Evolutionary conservation across 2,113 vertebrate species (phyloP).

Genomic region (Hyperopisus bebe): DNA sequence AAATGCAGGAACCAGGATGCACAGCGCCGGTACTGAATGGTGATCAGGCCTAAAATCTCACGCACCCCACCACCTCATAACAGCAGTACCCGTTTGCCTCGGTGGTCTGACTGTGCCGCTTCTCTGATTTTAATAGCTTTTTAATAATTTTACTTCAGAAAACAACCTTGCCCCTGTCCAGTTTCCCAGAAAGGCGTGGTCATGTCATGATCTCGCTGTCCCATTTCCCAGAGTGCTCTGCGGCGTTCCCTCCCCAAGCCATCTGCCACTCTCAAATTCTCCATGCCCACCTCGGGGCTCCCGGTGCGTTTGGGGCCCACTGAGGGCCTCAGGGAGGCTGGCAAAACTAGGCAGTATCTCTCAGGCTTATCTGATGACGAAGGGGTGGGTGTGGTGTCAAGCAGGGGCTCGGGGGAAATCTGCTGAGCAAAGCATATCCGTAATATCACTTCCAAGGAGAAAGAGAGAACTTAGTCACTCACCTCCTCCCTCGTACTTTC

Average conservation of each 20-base stretch:
- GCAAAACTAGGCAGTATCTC: constrained; percentile 67
- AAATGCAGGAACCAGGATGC: neutral
- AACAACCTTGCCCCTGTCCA: neutral
- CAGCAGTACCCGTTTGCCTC: neutral
- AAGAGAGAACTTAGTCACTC: constrained; percentile 53
- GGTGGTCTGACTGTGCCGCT: neutral
- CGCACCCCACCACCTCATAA: neutral
- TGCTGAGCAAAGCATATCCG: constrained; percentile 61
- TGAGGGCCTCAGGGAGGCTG: constrained; percentile 55
- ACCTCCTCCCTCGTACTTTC: constrained; percentile 19
- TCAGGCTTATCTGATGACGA: constrained; percentile 49
- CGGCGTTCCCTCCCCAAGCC: constrained; percentile 43
- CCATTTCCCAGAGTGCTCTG: neutral
- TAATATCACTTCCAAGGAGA: constrained; percentile 53
- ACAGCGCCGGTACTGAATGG: constrained; percentile 18
- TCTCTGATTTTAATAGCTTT: neutral
- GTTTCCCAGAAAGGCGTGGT: neutral
- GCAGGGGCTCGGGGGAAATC: constrained; percentile 64
- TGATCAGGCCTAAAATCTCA: constrained; percentile 11
- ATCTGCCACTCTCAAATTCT: constrained; percentile 63
- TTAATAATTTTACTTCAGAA: neutral
- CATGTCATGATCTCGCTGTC: neutral
- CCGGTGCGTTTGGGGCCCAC: constrained; percentile 50
- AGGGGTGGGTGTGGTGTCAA: constrained; percentile 54
- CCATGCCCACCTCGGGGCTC: constrained; percentile 23